Base-by-base conservation (phyloP, 1,140 invertebrate species). In the Proctacanthus coquilletti region DNA sequence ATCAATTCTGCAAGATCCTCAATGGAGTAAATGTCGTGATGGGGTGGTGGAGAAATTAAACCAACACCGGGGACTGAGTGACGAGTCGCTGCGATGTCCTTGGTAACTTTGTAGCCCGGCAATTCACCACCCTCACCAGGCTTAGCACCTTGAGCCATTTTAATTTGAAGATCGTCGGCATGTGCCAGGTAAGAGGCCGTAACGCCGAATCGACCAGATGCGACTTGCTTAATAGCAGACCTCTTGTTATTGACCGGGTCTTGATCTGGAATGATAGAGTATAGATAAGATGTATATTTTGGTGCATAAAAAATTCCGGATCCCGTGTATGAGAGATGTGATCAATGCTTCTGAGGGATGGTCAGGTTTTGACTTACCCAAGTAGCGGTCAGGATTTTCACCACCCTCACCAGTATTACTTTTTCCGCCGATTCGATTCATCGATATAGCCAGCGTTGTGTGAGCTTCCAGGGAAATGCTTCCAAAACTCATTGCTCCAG, bases 1-100 rank as follows among this genome's bases (percentile, higher is more conserved):
- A 99, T 98, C 23, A 99, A 69, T 68, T 98, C 89, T 2, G 94
- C 89, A 46, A 99, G 68, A 70, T 99, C 95, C 66, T 99, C 95
- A 53, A 99, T 98, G 21, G 91, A 96, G 64, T 99, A 99, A 61
- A 98, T 98, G 57, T 98, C 94, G 62, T 98, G 95, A 69, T 98
- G 95, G 5, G 95, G 95, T 5, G 95, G 94, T 21, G 95, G 95
- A 1, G 92, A 97, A 53, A 98, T 98, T 1, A 98, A 65, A 35
- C 95, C 95, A n/a, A 98, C 95, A 5, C 92, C 92, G 5, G 93
- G 71, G 3, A 98, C 91, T 0, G 92, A 97, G 61, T 96, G 89
- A 34, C 95, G 72, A 2, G 91, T 95, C 40, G 77, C 74, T 5
- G 94, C 95, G 56, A 99, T 98, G 35, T 95, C 91, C 51, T 84